Percentiles rank a stretch among this genome's conserved stretches.
These are phyloP conservation scores for Camponotus floridanus DNA, from an alignment of 1,140 invertebrate species.

Conservation along the genomic window DNA sequence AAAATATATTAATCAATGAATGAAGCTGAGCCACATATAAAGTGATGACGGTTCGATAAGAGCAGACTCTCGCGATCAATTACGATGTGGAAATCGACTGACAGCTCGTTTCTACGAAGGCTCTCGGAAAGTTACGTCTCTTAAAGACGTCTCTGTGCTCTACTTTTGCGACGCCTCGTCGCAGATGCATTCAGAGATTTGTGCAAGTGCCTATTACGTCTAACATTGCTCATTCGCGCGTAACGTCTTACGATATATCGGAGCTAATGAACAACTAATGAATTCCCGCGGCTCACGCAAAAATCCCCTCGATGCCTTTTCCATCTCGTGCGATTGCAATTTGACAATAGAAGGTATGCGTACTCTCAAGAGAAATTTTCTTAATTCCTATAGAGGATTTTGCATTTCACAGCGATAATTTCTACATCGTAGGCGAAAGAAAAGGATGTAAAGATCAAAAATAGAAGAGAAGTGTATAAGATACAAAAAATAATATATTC, in stretches of 20 bases:
- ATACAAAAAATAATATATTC: neutral
- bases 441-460: neutral
- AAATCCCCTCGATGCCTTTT: conserved; percentile 9
- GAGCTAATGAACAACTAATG: conserved; percentile 16
- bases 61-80: conserved; percentile 44
- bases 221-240: conserved; percentile 36
- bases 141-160: conserved; percentile 46
- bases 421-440: neutral
- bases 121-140: conserved; percentile 1
- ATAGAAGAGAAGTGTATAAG: neutral
- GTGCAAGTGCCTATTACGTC: conserved; percentile 39
- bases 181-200: conserved; percentile 28
- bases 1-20: conserved; percentile 2
- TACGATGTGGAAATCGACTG: conserved; percentile 50
- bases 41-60: conserved; percentile 40
- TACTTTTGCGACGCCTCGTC: conserved; percentile 44
- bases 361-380: neutral
- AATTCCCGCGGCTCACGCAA: conserved; percentile 21
- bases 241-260: conserved; percentile 21
- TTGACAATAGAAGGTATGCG: neutral
- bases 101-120: conserved; percentile 48
- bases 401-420: neutral
- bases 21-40: neutral
- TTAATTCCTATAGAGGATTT: neutral
- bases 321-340: neutral